Conservation (phyloP, 2,797 vertebrate species). For the Dryobates pubescens region DNA sequence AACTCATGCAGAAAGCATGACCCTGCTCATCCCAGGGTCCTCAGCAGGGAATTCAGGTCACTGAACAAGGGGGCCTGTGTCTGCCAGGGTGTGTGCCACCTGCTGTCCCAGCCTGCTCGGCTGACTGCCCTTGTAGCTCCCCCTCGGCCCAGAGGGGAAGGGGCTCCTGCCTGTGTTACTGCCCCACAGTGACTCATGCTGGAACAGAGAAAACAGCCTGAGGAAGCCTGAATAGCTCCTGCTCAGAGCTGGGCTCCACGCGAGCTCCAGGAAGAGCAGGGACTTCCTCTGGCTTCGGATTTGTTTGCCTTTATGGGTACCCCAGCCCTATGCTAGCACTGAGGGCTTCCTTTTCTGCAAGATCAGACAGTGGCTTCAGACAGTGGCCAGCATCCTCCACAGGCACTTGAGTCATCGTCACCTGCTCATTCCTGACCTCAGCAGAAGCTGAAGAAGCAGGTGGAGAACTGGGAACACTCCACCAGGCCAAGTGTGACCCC, state of each 20-base stretch:
- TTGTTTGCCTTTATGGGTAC: background rate
- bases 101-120: background rate
- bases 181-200: background rate
- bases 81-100: background rate
- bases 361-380: background rate
- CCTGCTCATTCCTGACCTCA: background rate
- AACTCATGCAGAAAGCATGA: conserved; percentile 64
- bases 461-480: background rate
- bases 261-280: background rate
- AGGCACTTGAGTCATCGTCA: background rate
- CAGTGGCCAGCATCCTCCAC: background rate
- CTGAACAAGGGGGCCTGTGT: conserved; percentile 49
- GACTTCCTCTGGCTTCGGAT: background rate
- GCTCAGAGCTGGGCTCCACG: background rate
- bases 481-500: accelerated
- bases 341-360: background rate
- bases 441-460: background rate
- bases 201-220: background rate
- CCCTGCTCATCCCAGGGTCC: conserved; percentile 10
- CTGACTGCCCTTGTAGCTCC: background rate
- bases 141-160: accelerated
- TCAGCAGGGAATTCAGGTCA: conserved; percentile 31
- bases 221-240: background rate
- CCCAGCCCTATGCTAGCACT: background rate
- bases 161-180: background rate